phyloP scores from a whole-genome alignment of 2,888 invertebrate genomes.

The Myathropa florea region DNA sequence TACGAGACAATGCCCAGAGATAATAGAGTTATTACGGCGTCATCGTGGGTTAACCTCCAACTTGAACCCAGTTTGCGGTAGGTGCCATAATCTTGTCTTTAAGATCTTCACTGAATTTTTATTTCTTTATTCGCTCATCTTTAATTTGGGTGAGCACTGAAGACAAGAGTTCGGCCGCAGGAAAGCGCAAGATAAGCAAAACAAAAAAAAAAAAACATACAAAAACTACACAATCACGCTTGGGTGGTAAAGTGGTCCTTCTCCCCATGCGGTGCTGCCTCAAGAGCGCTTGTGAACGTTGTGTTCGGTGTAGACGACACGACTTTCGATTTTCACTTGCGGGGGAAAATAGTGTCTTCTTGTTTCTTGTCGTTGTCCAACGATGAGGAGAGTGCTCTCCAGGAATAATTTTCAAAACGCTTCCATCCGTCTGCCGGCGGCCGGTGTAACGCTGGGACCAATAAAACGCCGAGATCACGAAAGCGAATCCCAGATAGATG shows the following conservation, averaged over 20 bases:
- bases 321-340: slow-evolving; percentile 66
- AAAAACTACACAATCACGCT: slow-evolving; percentile 57
- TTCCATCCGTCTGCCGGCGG: background rate
- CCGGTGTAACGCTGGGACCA: slow-evolving; percentile 3
- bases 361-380: slow-evolving; percentile 55
- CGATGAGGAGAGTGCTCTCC: slow-evolving; percentile 26
- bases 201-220: slow-evolving; percentile 16
- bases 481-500: slow-evolving; percentile 58
- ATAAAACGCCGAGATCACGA: slow-evolving; percentile 62
- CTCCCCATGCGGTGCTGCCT: slow-evolving; percentile 35
- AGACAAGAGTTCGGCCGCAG: background rate
- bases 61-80: slow-evolving; percentile 71
- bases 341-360: slow-evolving; percentile 34
- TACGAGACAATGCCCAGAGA: slow-evolving; percentile 24
- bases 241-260: slow-evolving; percentile 68
- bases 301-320: slow-evolving; percentile 63
- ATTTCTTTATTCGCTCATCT: slow-evolving; percentile 71
- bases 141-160: slow-evolving; percentile 60
- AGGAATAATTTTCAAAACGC: slow-evolving; percentile 36
- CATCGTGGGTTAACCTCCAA: slow-evolving; percentile 69
- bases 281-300: slow-evolving; percentile 59
- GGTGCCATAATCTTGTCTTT: slow-evolving; percentile 69
- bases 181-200: background rate
- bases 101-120: slow-evolving; percentile 67
- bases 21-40: slow-evolving; percentile 71